These are phyloP conservation scores for Dallia pectoralis DNA, from an alignment of 2,797 vertebrate genomes.

Conservation along the genomic window DNA sequence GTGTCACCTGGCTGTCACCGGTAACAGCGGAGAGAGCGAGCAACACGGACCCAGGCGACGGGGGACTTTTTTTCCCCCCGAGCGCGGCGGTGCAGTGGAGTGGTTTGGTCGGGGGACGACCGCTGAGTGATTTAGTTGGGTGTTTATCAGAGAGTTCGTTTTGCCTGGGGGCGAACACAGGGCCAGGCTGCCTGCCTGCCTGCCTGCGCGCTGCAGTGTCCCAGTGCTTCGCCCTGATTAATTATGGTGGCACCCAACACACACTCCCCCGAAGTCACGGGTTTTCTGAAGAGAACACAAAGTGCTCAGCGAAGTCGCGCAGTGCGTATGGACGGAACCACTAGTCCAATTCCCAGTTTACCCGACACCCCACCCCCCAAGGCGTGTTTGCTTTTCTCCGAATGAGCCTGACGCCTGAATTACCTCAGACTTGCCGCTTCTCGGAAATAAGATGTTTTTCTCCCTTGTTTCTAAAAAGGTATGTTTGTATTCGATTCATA, in stretches of 20 bases:
- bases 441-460: background rate
- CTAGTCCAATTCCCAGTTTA: background rate
- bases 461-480: background rate
- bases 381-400: background rate
- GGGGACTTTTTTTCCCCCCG: constrained; percentile 45
- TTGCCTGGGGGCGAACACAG: constrained; percentile 27
- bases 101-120: constrained; percentile 50
- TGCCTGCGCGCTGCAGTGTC: constrained; percentile 21
- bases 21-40: constrained; percentile 43
- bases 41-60: constrained; percentile 50
- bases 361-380: background rate
- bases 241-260: constrained; percentile 38
- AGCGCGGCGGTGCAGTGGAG: constrained; percentile 40
- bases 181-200: constrained; percentile 24
- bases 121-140: constrained; percentile 52
- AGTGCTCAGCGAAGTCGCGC: background rate
- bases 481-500: background rate
- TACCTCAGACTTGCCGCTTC: background rate
- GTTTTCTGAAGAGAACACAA: constrained; percentile 22
- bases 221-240: constrained; percentile 35
- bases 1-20: constrained; percentile 55
- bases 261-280: constrained; percentile 17
- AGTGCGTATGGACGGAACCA: background rate
- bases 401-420: background rate
- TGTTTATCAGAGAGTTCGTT: constrained; percentile 47